Base-by-base conservation (phyloP, 2,797 vertebrate genomes). In the Thamnophis elegans region DNA sequence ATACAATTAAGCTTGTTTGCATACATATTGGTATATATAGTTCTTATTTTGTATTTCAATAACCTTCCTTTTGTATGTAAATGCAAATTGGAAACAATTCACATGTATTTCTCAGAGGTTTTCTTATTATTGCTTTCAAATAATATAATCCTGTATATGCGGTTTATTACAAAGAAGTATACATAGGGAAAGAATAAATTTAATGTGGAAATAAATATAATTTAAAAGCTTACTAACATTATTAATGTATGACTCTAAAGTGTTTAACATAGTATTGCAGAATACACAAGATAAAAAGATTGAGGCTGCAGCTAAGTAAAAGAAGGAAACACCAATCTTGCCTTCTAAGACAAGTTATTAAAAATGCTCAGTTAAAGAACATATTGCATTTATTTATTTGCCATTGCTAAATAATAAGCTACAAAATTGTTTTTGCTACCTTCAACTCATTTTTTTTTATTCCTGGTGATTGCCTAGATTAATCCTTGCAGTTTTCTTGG, bases 31-130 rank as follows among this genome's bases (percentile, higher is more conserved):
- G 68, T 88, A 55, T 90, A 36, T 11, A 13, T 1, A 36, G 22
- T 22, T 36, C 18, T 91, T 93, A 91, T 88, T 93, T 95, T 87
- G 78, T 90, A 91, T 92, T 89, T 92, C 78, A 96, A 91, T 10
- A 58, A 36, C 65, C 90, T 82, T 47, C 59, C 18, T 12, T 93
- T 93, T 88, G 55, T 94, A 91, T 90, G 51, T 73, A 25, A 95
- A 93, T 92, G 90, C 86, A 90, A 94, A 82, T 88, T 9, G 58
- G 92, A 89, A 20, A 13, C 1, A 22, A 89, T 94, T 94, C 92
- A 90, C 62, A 60, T 85, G 86, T 58, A 1, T 91, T 96, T 95
- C 32, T 68, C 62, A 55, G 36, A 92, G 60, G 87, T 42, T 93
- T 91, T 90, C n/a, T 26, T 94, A 47, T 82, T 47, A 25, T 94